Evolutionary conservation across 1,140 invertebrate species (phyloP).

Genomic region (Penaeus vannamei): DNA sequence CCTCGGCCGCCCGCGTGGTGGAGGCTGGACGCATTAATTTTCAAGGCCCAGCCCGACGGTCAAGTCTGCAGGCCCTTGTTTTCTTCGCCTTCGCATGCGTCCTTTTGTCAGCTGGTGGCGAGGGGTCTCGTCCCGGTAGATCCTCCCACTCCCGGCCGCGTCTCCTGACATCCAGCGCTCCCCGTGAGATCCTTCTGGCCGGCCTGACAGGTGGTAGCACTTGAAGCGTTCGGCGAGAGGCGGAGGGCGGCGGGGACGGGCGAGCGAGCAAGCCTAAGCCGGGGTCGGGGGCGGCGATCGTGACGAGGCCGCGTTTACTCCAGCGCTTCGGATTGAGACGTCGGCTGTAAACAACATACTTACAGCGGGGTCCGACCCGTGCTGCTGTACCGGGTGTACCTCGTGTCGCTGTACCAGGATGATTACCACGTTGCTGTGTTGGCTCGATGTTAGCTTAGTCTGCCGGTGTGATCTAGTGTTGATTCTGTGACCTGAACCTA

Average conservation of each 20-base stretch:
- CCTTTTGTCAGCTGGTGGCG: constrained; percentile 16
- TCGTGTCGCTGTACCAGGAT: too few species aligned
- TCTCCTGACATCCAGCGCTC: not conserved
- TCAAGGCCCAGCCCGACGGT: constrained; percentile 52
- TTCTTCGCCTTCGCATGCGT: constrained; percentile 40
- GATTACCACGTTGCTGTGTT: too few species aligned
- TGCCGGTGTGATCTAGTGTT: too few species aligned
- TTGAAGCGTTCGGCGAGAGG: constrained; percentile 22
- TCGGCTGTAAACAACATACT: constrained; percentile 54
- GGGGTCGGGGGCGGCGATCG: not conserved
- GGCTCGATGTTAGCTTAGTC: too few species aligned
- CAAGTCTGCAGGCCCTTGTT: constrained; percentile 45
- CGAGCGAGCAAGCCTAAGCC: not conserved
- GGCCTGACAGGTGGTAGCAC: not conserved
- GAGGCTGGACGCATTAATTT: constrained; percentile 60
- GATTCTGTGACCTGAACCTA: too few species aligned
- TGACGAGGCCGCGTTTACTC: constrained; percentile 39
- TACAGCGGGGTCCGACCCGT: constrained; percentile 36
- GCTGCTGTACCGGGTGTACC: constrained; percentile 8
- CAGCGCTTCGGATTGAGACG: constrained; percentile 48
- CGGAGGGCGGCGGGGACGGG: not conserved
- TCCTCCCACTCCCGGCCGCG: constrained; percentile 16
- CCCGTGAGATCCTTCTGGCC: not conserved
- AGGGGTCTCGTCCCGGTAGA: constrained; percentile 12
- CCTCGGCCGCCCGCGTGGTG: constrained; percentile 14